phyloP scores from a whole-genome alignment of 2,888 invertebrate species.

The Molanna angustata region DNA sequence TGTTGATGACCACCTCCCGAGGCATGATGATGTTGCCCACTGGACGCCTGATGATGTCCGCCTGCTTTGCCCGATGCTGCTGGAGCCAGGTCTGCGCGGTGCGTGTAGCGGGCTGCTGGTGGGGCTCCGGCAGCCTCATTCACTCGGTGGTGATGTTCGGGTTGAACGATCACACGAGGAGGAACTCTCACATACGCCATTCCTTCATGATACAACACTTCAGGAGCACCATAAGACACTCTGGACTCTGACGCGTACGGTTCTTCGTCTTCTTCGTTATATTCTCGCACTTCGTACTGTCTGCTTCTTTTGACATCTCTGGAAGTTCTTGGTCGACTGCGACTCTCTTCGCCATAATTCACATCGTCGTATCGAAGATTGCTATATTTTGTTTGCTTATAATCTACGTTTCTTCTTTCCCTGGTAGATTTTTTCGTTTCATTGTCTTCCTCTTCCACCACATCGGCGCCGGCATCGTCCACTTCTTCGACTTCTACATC shows the following conservation, averaged over 20 bases:
- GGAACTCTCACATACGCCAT: conserved; percentile 24
- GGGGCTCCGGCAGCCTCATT: conserved; percentile 40
- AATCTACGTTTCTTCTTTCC: conserved; percentile 4
- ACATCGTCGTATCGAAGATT: conserved; percentile 24
- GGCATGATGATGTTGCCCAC: conserved; percentile 40
- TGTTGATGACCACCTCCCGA: conserved; percentile 56
- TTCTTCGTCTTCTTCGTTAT: conserved; percentile 17
- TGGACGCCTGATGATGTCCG: conserved; percentile 1
- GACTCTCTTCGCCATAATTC: conserved; percentile 13
- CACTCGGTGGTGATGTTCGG: conserved; percentile 46
- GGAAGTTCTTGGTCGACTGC: conserved; percentile 6
- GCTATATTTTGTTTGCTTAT: conserved; percentile 13
- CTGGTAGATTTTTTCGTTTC: background rate
- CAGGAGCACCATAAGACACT: conserved; percentile 15
- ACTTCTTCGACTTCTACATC: conserved; percentile 30
- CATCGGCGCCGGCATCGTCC: conserved; percentile 16
- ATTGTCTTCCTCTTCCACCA: conserved; percentile 2
- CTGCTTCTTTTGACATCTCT: conserved; percentile 9
- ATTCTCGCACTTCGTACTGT: conserved; percentile 28
- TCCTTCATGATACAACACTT: conserved; percentile 19
- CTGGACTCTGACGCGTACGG: conserved; percentile 13
- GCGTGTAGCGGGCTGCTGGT: conserved; percentile 36
- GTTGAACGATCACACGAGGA: background rate
- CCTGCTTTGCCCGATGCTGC: conserved; percentile 23
- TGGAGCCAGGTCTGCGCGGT: conserved; percentile 32